Conservation (phyloP, 2,113 vertebrate genomes). For the Ranitomeya variabilis region DNA sequence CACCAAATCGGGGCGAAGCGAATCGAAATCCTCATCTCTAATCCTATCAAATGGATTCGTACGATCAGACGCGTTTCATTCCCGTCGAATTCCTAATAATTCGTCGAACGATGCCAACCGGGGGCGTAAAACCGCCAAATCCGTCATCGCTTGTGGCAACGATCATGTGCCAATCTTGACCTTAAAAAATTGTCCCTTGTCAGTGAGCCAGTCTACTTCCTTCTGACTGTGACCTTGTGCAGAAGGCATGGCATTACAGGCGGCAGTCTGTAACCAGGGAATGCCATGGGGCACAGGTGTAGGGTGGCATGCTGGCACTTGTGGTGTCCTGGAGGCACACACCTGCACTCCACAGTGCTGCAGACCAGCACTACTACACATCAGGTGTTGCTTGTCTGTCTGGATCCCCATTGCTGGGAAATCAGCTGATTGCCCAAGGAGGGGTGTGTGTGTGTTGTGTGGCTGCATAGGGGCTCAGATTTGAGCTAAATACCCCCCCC, state of each 20-base stretch:
- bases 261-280: background rate
- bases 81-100: no score
- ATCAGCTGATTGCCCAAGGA: constrained; percentile 38
- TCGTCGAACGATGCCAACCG: no score
- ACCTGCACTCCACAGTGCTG: background rate
- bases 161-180: background rate
- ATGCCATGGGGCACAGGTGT: background rate
- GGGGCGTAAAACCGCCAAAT: no score
- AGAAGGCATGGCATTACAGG: background rate
- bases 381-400: background rate
- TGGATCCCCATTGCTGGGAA: constrained; percentile 2
- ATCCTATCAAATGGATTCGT: no score
- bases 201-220: background rate
- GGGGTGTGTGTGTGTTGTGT: background rate
- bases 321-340: background rate
- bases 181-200: background rate
- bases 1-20: no score
- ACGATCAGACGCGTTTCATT: no score
- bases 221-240: constrained; percentile 36
- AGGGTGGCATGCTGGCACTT: background rate
- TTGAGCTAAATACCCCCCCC: background rate
- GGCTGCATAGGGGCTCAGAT: background rate
- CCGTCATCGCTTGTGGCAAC: no score
- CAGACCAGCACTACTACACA: background rate
- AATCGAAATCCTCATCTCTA: no score